Evolutionary conservation across 2,113 vertebrate genomes (phyloP).

Genomic region (Connochaetes taurinus): DNA sequence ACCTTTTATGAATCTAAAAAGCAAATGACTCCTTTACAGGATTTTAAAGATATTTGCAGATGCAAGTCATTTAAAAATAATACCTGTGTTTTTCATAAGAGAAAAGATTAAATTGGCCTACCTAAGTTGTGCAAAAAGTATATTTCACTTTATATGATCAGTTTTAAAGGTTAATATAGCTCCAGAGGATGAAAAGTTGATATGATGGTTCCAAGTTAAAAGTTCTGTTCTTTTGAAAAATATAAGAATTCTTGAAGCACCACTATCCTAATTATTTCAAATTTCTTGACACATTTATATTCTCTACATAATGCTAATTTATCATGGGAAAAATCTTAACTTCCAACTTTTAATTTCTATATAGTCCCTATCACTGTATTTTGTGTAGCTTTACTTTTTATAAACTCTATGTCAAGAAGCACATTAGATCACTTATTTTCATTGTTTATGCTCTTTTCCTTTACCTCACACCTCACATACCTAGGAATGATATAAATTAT

Average conservation of each 20-base stretch:
- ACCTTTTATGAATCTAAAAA: neutral
- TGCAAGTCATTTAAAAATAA: neutral
- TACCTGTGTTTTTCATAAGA: conserved; percentile 21
- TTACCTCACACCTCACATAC: neutral
- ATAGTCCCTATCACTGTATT: neutral
- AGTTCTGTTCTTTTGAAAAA: conserved; percentile 51
- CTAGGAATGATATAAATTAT: neutral
- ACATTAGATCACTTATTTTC: conserved; percentile 18
- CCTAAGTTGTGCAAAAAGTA: neutral
- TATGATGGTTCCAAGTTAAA: conserved; percentile 55
- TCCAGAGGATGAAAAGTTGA: conserved; percentile 57
- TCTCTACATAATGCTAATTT: conserved; percentile 34
- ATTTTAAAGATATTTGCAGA: neutral
- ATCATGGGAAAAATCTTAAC: conserved; percentile 12
- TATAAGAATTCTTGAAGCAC: conserved; percentile 21
- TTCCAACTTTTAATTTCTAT: conserved; percentile 5
- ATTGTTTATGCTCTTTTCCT: neutral
- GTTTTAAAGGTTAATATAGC: conserved; percentile 50
- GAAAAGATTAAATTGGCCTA: neutral
- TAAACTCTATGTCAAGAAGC: neutral
- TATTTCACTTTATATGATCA: conserved; percentile 45
- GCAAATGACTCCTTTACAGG: neutral
- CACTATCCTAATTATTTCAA: conserved; percentile 52
- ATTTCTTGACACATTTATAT: conserved; percentile 40
- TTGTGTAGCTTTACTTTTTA: neutral